phyloP scores from a whole-genome alignment of 2,888 invertebrate genomes.

The Stictocephala bisonia region DNA sequence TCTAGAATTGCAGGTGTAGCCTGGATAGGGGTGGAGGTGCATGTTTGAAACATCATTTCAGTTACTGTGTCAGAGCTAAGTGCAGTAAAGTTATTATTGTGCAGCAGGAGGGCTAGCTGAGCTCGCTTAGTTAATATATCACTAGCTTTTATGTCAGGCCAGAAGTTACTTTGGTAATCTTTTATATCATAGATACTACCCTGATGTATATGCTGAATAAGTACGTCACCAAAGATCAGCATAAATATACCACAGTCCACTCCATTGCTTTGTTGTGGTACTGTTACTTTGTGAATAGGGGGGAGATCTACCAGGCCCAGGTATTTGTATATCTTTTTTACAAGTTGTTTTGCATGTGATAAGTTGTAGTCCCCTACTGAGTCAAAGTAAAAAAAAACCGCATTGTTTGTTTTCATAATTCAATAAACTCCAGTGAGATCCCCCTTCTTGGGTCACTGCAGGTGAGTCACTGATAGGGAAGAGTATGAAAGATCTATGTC shows the following conservation, averaged over 20 bases:
- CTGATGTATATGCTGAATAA: constrained; percentile 2
- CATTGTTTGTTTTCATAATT: not conserved
- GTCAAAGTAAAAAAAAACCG: not conserved
- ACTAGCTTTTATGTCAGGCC: not conserved
- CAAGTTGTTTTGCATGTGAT: not conserved
- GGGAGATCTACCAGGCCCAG: not conserved
- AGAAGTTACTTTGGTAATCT: not conserved
- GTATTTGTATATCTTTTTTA: not conserved
- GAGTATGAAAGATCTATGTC: not conserved
- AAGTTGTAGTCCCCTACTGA: not conserved
- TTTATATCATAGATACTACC: not conserved
- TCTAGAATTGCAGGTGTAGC: too few relatives aligned
- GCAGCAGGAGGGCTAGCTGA: not conserved
- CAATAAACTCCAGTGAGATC: constrained; percentile 8
- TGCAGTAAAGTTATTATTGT: not conserved
- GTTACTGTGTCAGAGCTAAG: constrained; percentile 9
- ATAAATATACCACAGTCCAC: constrained; percentile 2
- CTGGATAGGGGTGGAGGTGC: too few relatives aligned
- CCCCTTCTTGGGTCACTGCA: not conserved
- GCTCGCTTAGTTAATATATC: constrained; percentile 11
- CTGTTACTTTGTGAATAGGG: not conserved
- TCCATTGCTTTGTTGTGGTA: not conserved
- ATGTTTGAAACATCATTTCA: not conserved
- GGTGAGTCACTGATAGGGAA: not conserved
- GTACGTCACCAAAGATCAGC: constrained; percentile 5